Evolutionary conservation across 1,140 invertebrate species (phyloP), one percentile per base, ranked within the genome.

Genomic region (Calephelis virginiensis): DNA sequence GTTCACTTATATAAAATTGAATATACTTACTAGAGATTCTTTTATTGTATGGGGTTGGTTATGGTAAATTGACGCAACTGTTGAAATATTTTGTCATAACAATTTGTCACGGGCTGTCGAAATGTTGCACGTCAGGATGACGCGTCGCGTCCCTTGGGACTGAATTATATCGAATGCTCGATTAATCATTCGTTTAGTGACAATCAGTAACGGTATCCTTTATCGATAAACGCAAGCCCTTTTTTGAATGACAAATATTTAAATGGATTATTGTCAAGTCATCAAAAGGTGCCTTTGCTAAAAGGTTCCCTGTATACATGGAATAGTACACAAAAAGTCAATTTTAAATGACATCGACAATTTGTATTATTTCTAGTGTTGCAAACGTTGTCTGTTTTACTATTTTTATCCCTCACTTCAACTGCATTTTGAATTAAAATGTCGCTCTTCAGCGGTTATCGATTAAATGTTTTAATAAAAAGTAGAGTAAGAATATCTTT

Each of bases 71-170:
- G 82, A 87, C 76, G 81, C 81, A 86, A 87, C 83, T 90, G 86
- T 86, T 90, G 86, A 90, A 90, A 90, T 90, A 89, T 90, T 90
- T 89, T 89, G 88, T 90, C 88, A 90, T 77, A 89, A 88, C 83
- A 89, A 90, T 90, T 90, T 83, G 88, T 90, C 84, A 90, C 73
- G 86, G 77, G 68, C 77, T 85, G 85, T 87, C 85, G 80, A 66
- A 78, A 82, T 85, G 68, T 73, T 69, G 82, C 82, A 63, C 74
- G 88, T 90, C 88, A 90, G 53, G 72, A 69, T 85, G 83, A 86
- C 79, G 72, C 67, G 74, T 38, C 61, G 74, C 69, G 78, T 68
- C 77, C 79, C 71, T 77, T 70, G 83, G 74, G 71, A 71, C 77
- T 82, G 83, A 81, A 86, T 84, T 85, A 81, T 84, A 85, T 85